A percentile compares a stretch with the other conserved stretches of the same genome.
Evolutionary conservation across 2,113 vertebrate genomes (phyloP).

Genomic region (Epinephelus moara): DNA sequence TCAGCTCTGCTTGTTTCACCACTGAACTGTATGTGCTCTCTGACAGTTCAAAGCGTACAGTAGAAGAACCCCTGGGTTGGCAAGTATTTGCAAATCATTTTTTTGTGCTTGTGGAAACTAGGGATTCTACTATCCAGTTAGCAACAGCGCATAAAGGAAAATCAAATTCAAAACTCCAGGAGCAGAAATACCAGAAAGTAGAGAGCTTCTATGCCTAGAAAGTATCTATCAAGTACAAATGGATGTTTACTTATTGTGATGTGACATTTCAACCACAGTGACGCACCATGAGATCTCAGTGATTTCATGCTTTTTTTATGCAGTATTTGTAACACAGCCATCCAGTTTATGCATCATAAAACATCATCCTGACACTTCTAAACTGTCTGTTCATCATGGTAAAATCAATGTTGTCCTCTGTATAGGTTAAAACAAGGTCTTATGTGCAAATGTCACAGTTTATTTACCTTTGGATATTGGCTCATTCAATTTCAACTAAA

Average conservation of each 20-base stretch:
- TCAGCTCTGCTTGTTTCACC: constrained; percentile 1
- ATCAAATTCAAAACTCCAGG: neutral
- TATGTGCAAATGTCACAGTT: neutral
- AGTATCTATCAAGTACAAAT: neutral
- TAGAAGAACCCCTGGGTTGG: neutral
- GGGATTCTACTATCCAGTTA: neutral
- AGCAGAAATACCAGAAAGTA: neutral
- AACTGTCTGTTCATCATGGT: neutral
- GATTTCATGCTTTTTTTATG: neutral
- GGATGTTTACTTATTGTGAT: neutral
- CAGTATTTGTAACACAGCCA: neutral
- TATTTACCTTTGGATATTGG: constrained; percentile 5
- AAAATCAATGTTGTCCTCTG: neutral
- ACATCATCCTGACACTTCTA: neutral
- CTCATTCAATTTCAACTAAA: neutral
- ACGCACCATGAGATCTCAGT: too few relatives aligned
- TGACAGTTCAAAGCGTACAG: constrained; percentile 26
- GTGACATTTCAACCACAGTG: neutral
- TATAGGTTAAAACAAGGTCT: neutral
- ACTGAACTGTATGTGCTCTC: constrained; percentile 9
- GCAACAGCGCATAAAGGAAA: neutral
- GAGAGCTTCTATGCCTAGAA: neutral
- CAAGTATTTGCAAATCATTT: constrained; percentile 16
- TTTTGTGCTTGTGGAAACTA: neutral
- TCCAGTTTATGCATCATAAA: neutral